These are phyloP conservation scores for Cyrtodaria siliqua DNA, from an alignment of 2,888 invertebrate species.

Conservation along the genomic window DNA sequence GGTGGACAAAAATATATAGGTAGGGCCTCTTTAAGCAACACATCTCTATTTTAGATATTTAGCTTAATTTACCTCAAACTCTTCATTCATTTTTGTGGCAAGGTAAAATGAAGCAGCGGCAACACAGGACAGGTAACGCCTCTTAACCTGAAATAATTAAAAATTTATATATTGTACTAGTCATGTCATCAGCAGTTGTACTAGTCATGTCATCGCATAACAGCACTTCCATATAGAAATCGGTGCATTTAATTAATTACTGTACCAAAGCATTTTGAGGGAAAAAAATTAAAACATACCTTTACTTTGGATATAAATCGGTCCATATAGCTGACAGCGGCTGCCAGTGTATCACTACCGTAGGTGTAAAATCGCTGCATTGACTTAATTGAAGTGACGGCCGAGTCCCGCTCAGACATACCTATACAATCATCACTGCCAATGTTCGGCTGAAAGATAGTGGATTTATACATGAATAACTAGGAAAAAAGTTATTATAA, in stretches of 20 bases:
- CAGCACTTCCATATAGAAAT: too few relatives aligned
- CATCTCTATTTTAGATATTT: too few relatives aligned
- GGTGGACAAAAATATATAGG: too few relatives aligned
- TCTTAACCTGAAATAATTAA: conserved; percentile 68
- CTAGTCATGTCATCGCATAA: too few relatives aligned
- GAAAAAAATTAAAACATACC: conserved; percentile 56
- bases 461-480: too few relatives aligned
- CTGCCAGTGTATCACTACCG: conserved; percentile 75
- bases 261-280: too few relatives aligned
- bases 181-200: too few relatives aligned
- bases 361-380: conserved; percentile 81
- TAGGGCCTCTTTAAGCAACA: too few relatives aligned
- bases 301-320: conserved; percentile 80
- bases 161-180: not conserved
- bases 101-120: conserved; percentile 80
- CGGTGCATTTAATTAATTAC: too few relatives aligned
- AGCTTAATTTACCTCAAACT: conserved; percentile 65
- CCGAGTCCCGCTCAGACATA: conserved; percentile 71
- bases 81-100: conserved; percentile 78
- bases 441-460: conserved; percentile 27
- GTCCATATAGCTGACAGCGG: conserved; percentile 78
- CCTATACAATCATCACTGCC: conserved; percentile 47
- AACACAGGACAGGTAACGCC: conserved; percentile 78
- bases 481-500: too few relatives aligned
- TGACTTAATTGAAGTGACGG: conserved; percentile 79